Base-by-base conservation (phyloP, 2,888 invertebrate species). In the Drosophila percnosoma region DNA sequence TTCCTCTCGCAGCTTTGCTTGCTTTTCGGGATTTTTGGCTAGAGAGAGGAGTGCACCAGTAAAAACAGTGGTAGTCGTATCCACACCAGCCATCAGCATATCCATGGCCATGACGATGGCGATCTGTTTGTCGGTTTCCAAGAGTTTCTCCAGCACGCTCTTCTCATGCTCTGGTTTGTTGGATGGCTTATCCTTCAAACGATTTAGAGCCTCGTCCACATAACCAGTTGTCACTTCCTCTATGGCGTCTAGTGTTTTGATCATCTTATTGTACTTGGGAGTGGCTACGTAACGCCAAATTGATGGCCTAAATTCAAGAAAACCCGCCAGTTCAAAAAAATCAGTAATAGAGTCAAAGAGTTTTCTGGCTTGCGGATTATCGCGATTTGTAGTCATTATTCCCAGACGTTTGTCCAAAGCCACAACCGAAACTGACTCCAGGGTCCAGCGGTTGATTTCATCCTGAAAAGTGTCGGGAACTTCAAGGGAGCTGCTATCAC, bases 71-170 rank as follows among this genome's bases (percentile, higher is more conserved):
- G 91, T 76, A 0, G 91, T 91, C 69, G 96, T 96, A 88, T 96
- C 96, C 31, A 96, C 95, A 58, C 96, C 96, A 51, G 95, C 96
- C 64, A 95, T 92, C 18, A 96, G 82, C 95, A 96, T 95, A 90
- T 96, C 96, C 83, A 95, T 94, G 1, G 95, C 95, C 95, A 96
- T 96, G 70, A 95, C 94, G 15, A 94, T 89, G 0, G 96, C 96
- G 7, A 95, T 94, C 85, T 93, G 94, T 73, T 94, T 94, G 80
- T 96, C 95, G 34, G 95, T 94, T 55, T 94, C 94, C 36, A 96
- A 90, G 6, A 96, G 91, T 82, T 95, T 95, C 90, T 96, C 95
- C 57, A 96, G 92, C 10, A 96, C 94, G 86, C 96, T 96, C 29
- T 93, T 91, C 29, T 94, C 87, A 31, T 63, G 62, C 7, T 87